Evolutionary conservation across 2,888 invertebrate species (phyloP).

Genomic region (Xestia xanthographa): DNA sequence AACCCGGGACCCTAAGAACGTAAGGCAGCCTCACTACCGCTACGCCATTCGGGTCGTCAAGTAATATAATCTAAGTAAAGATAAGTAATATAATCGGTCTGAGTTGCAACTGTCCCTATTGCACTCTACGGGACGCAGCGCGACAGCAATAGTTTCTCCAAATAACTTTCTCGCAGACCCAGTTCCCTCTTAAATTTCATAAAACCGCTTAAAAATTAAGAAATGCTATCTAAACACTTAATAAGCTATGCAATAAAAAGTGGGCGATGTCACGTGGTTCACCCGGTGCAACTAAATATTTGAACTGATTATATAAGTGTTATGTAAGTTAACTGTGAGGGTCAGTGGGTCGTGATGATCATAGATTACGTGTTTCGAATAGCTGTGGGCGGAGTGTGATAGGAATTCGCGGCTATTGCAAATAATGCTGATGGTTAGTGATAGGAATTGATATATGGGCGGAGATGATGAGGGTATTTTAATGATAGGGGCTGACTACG

Average conservation of each 20-base stretch:
- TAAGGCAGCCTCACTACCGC: too few relatives aligned
- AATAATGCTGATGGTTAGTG: slow-evolving; percentile 14
- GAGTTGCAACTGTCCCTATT: too few relatives aligned
- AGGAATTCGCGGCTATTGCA: slow-evolving; percentile 38
- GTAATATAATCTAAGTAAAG: too few relatives aligned
- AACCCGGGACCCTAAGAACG: too few relatives aligned
- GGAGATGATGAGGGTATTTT: neutral
- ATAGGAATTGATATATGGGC: slow-evolving; percentile 13
- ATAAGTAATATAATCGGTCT: too few relatives aligned
- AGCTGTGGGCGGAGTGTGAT: slow-evolving; percentile 19
- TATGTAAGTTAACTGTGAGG: slow-evolving; percentile 47
- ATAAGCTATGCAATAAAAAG: slow-evolving; percentile 20
- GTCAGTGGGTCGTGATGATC: slow-evolving; percentile 58
- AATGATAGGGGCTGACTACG: neutral
- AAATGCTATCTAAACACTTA: slow-evolving; percentile 24
- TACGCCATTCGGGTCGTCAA: too few relatives aligned
- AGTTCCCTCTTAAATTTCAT: neutral
- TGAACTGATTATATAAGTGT: slow-evolving; percentile 58
- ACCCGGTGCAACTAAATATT: slow-evolving; percentile 48
- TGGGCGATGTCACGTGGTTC: neutral
- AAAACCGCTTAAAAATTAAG: neutral
- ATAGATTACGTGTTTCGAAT: slow-evolving; percentile 54
- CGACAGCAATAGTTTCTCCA: too few relatives aligned
- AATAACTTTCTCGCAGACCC: too few relatives aligned
- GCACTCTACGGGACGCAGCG: too few relatives aligned